Evolutionary conservation across 2,113 vertebrate species (phyloP), one percentile per base, ranked within the genome.

Genomic region (Leptobrachium leishanense): DNA sequence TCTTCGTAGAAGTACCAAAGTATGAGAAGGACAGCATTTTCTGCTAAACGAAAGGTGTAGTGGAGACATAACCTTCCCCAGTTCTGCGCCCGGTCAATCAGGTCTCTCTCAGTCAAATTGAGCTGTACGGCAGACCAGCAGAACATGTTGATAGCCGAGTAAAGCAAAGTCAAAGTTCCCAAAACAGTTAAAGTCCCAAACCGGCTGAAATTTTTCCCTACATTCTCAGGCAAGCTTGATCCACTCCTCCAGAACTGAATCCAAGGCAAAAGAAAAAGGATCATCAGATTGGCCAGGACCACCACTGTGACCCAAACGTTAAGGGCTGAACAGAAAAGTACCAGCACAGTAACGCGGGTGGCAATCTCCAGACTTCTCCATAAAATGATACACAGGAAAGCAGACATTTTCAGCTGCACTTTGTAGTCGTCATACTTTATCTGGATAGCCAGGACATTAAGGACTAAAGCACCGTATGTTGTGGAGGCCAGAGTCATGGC

Each of bases 101-200:
- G 95, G 77, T 98, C 97, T 10, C 90, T 86, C 55, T 97, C 92
- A 0, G 92, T 86, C 84, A 99, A 85, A 81, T 95, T 94, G 75
- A 98, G 92, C 90, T 98, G 96, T 86, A 99, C 93, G 0, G 97
- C 97, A 0, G 98, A 99, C 97, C 97, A 99, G 88, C 97, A 99
- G 90, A 98, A 98, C 85, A 96, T 81, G 85, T 99, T 99, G 88
- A 99, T 98, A 89, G 95, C 94, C 67, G 97, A 95, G 0, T 97
- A 99, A 43, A 99, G 95, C 3, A 98, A 76, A 0, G 97, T 97
- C 82, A 99, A 86, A 77, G 96, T 88, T 4, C 89, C 90, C 67
- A 99, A 91, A 76, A 98, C 98, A 68, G 94, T 88, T 1, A 90
- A 82, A 0, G 97, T 99, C 86, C 95, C 97, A 67, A 98, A 81